These are phyloP conservation scores for Pangasius krempfi DNA, from an alignment of 2,797 vertebrate species.

Conservation along the genomic window DNA sequence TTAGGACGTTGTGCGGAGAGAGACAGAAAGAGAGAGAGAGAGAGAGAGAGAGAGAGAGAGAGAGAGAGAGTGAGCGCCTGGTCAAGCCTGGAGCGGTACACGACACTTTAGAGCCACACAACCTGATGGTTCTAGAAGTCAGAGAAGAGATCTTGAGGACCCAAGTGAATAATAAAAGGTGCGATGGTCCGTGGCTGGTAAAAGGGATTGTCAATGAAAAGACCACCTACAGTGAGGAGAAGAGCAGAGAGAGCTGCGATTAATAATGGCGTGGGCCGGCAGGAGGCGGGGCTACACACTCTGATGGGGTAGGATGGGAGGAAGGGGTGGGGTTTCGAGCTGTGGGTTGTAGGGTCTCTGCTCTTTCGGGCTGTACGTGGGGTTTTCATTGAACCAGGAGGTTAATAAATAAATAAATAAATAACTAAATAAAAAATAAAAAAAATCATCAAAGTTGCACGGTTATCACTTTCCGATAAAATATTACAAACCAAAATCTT, in stretches of 20 bases:
- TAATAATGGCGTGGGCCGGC: slow-evolving; percentile 73
- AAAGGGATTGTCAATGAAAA: slow-evolving; percentile 99
- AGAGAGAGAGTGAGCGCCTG: slow-evolving; percentile 53
- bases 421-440: background rate
- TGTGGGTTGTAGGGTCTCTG: slow-evolving; percentile 71
- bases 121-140: slow-evolving; percentile 95
- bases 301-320: slow-evolving; percentile 66
- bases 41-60: slow-evolving; percentile 53
- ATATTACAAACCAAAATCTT: slow-evolving; percentile 35
- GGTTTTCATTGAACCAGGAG: slow-evolving; percentile 84
- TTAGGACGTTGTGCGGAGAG: slow-evolving; percentile 40
- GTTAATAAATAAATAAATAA: slow-evolving; percentile 62
- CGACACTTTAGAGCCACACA: slow-evolving; percentile 83
- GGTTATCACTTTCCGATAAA: slow-evolving; percentile 76
- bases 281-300: slow-evolving; percentile 73
- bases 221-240: slow-evolving; percentile 91
- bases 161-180: slow-evolving; percentile 98
- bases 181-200: slow-evolving; percentile 97
- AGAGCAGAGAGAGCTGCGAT: slow-evolving; percentile 84
- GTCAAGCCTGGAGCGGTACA: slow-evolving; percentile 56
- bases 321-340: slow-evolving; percentile 28
- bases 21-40: slow-evolving; percentile 52
- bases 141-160: slow-evolving; percentile 98
- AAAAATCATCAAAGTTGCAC: slow-evolving; percentile 77
- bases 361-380: slow-evolving; percentile 88